Evolutionary conservation across 2,888 invertebrate genomes (phyloP), one percentile per base, ranked within the genome.

Genomic region (Boloria selene): DNA sequence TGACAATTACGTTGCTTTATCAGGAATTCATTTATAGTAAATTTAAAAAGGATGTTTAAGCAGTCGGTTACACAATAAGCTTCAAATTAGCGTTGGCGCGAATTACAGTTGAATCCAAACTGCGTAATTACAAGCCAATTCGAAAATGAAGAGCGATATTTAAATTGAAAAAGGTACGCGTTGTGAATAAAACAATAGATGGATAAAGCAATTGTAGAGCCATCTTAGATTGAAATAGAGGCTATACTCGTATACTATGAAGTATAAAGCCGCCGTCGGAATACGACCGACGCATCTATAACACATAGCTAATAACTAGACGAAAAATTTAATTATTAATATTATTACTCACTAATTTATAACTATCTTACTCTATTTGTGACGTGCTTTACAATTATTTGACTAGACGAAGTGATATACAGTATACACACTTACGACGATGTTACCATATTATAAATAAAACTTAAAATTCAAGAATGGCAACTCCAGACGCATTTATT

Each of bases 101-200:
- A 90, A 88, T 90, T 88, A 88, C 77, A 80, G 79, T 81, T 90
- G 91, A 92, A 91, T 92, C 85, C 80, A 92, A 92, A 92, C 83
- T 89, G 84, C 89, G 85, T 84, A 86, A 90, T 91, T 90, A 88
- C 88, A 86, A 85, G 85, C 85, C 85, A 84, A 88, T 88, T 85
- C 84, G 85, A 88, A 88, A 90, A 90, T 88, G 87, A 89, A 88
- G 88, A 86, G 85, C 87, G 86, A 85, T 89, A 88, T 90, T 91
- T 87, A 90, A 90, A 91, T 91, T 90, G 88, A 87, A 90, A 89
- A 86, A 85, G 86, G 84, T 80, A 90, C 91, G 91, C 88, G 87
- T 72, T 69, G 74, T 80, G 91, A 90, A 91, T 91, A 84, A 88
- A 85, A 87, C 88, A 86, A 88, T 5, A 22, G 55, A 64, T 50